Percentiles rank a stretch among this genome's conserved stretches.
These are phyloP conservation scores for Lerema accius DNA, from an alignment of 1,140 invertebrate genomes.

Conservation along the genomic window DNA sequence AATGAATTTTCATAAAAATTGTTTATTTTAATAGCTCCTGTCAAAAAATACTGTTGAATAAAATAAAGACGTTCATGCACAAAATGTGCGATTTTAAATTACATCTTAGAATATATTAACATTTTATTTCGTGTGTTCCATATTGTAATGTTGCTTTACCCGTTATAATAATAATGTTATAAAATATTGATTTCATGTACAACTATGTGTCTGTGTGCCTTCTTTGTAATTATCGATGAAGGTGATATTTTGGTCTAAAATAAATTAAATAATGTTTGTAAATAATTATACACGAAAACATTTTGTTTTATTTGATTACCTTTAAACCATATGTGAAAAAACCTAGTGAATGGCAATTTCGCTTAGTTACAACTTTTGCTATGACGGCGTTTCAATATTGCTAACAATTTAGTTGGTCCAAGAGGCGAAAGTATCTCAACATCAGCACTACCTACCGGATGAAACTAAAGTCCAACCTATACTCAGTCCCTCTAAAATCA, in stretches of 20 bases:
- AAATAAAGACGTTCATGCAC: constrained; percentile 1
- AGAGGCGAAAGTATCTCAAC: too few species aligned
- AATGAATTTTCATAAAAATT: background rate
- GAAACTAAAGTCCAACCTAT: too few species aligned
- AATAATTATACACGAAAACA: constrained; percentile 60
- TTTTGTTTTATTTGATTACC: constrained; percentile 53
- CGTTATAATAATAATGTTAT: constrained; percentile 23
- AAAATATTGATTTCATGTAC: constrained; percentile 33
- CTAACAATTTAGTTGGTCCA: too few species aligned
- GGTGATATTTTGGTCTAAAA: constrained; percentile 76
- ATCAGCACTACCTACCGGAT: too few species aligned
- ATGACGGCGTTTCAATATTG: too few species aligned
- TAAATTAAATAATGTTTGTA: constrained; percentile 76
- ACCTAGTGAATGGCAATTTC: too few species aligned
- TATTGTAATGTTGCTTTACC: constrained; percentile 26
- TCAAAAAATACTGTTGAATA: background rate
- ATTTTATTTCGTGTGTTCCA: constrained; percentile 17
- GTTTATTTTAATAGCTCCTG: background rate
- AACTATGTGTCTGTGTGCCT: constrained; percentile 56
- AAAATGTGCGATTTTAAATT: background rate
- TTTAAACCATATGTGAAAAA: too few species aligned
- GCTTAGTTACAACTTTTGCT: too few species aligned
- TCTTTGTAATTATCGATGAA: constrained; percentile 51
- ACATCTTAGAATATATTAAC: background rate
- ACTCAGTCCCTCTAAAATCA: too few species aligned